These are phyloP conservation scores for Acrobasis consociella DNA, from an alignment of 2,888 invertebrate genomes.

Conservation along the genomic window DNA sequence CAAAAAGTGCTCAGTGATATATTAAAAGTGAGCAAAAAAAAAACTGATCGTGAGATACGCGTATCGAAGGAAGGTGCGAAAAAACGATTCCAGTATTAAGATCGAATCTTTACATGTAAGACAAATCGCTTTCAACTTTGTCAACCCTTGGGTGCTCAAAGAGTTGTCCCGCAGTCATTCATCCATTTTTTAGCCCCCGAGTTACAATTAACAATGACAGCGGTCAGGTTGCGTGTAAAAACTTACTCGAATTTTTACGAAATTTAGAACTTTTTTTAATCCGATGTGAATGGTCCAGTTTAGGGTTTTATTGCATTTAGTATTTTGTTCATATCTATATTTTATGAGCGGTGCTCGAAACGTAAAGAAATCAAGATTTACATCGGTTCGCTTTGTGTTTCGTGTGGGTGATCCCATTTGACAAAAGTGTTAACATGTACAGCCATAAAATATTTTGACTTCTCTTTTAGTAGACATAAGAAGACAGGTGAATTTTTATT, in stretches of 20 bases:
- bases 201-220: slow-evolving; percentile 74
- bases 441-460: slow-evolving; percentile 81
- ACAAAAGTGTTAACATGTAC: slow-evolving; percentile 79
- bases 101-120: slow-evolving; percentile 71
- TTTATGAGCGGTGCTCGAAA: slow-evolving; percentile 63
- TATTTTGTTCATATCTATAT: slow-evolving; percentile 75
- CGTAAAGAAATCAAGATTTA: slow-evolving; percentile 67
- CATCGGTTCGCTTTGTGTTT: slow-evolving; percentile 69
- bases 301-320: slow-evolving; percentile 69
- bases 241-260: slow-evolving; percentile 55
- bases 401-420: slow-evolving; percentile 70
- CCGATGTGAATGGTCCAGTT: slow-evolving; percentile 50
- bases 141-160: slow-evolving; percentile 70
- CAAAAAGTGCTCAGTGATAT: slow-evolving; percentile 25
- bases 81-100: slow-evolving; percentile 65
- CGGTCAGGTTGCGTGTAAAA: slow-evolving; percentile 73
- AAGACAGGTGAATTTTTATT: slow-evolving; percentile 48
- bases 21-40: slow-evolving; percentile 27
- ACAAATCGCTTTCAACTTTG: slow-evolving; percentile 75
- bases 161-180: slow-evolving; percentile 61
- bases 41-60: slow-evolving; percentile 39
- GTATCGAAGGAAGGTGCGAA: slow-evolving; percentile 67
- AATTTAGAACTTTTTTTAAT: slow-evolving; percentile 55
- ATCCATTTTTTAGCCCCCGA: slow-evolving; percentile 68
- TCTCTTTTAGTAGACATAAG: slow-evolving; percentile 65